Conservation (phyloP, 2,113 vertebrate species). For the Epinephelus cyanopodus region DNA sequence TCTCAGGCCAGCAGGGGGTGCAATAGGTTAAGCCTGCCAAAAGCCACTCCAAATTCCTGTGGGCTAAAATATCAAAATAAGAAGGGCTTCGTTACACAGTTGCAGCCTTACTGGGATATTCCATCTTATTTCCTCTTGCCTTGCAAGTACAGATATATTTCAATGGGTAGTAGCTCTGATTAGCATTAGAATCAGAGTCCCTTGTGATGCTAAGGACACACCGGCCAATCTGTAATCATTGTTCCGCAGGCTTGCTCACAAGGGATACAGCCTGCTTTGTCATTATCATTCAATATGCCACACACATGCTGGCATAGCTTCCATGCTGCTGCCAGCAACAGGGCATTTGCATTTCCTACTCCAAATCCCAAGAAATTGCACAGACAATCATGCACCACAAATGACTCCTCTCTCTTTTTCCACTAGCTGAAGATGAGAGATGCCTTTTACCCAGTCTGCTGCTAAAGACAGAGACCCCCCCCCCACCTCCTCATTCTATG, state of each 20-base stretch:
- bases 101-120: constrained; percentile 50
- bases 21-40: constrained; percentile 43
- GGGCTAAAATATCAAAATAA: constrained; percentile 55
- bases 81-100: constrained; percentile 40
- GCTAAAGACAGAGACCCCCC: neutral
- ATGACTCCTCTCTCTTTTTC: constrained; percentile 13
- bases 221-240: constrained; percentile 79
- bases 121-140: constrained; percentile 51
- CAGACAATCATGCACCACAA: constrained; percentile 57
- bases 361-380: constrained; percentile 25
- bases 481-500: neutral
- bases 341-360: constrained; percentile 63
- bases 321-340: constrained; percentile 34
- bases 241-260: constrained; percentile 72
- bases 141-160: constrained; percentile 62
- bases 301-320: constrained; percentile 58
- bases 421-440: constrained; percentile 1
- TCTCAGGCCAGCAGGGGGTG: constrained; percentile 67
- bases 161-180: constrained; percentile 62
- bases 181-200: constrained; percentile 74
- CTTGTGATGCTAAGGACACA: constrained; percentile 64
- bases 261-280: constrained; percentile 65
- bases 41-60: neutral
- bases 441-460: constrained; percentile 19
- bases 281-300: constrained; percentile 69